Base-by-base conservation (phyloP, 2,888 invertebrate genomes). In the Hypselothyrea guttata region DNA sequence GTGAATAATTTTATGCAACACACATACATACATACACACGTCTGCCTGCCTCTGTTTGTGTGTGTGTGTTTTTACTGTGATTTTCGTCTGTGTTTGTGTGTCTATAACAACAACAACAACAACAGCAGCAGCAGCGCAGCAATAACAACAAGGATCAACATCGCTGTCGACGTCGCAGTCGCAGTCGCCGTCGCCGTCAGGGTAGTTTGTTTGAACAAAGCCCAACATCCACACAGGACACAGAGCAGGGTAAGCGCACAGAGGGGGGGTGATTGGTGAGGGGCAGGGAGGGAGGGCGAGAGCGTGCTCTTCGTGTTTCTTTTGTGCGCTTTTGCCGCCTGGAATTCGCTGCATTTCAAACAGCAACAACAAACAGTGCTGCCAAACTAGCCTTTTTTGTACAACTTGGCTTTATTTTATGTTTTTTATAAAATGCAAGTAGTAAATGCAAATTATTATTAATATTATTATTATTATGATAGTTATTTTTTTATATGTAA, bases 271-370 rank as follows among this genome's bases (percentile, higher is more conserved):
- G 2, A 22, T n/a, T n/a, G n/a, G n/a, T n/a, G 35, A 15, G 22
- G 15, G 34, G 11, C 18, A 4, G 7, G 1, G 11, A 44, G 44
- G 34, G 35, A 61, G 40, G 60, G 51, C 40, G 52, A 46, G 34
- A 56, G 31, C 59, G 56, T 48, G 47, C 44, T 56, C 64, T 70
- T 34, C 42, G n/a, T 22, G 22, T 72, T 54, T 74, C 68, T 71
- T 78, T 73, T 84, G 81, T 82, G 85, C 76, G 63, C 76, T 75
- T 85, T 79, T 85, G 84, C 84, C 79, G 86, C 85, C 83, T 84
- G 82, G 85, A 83, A 83, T 85, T 69, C 54, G 64, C 63, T 75
- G 70, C 67, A 65, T 57, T 52, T 64, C 40, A 69, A n/a, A 74
- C 65, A 73, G 45, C 56, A 51, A 37, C 52, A 55, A n/a, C n/a